Conservation (phyloP, 1,140 invertebrate species). For the Halotydeus destructor region DNA sequence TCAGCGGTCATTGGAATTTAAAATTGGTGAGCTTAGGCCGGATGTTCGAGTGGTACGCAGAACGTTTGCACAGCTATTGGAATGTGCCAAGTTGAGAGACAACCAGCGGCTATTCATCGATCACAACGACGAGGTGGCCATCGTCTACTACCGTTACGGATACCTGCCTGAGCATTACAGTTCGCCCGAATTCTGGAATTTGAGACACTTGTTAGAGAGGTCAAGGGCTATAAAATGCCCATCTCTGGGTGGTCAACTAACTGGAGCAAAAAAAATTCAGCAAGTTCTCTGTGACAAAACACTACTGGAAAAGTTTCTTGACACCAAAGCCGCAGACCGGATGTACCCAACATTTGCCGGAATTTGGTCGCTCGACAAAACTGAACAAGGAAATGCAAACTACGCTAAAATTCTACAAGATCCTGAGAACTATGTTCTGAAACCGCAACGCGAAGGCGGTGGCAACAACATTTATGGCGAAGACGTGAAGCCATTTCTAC, state of each 20-base stretch:
- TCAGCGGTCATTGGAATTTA: slow-evolving; percentile 68
- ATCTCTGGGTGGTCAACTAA: slow-evolving; percentile 50
- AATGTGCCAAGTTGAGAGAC: slow-evolving; percentile 9
- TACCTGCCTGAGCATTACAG: slow-evolving; percentile 71
- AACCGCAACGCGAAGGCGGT: slow-evolving; percentile 92
- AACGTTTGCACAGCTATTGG: slow-evolving; percentile 16
- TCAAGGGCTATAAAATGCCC: slow-evolving; percentile 85
- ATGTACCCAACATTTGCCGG: slow-evolving; percentile 59
- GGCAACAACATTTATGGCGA: slow-evolving; percentile 79
- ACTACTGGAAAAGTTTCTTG: slow-evolving; percentile 48
- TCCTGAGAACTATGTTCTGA: slow-evolving; percentile 72
- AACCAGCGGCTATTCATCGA: slow-evolving; percentile 10
- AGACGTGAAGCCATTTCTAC: slow-evolving; percentile 43
- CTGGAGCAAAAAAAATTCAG: slow-evolving; percentile 37
- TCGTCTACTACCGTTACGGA: slow-evolving; percentile 79
- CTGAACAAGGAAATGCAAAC: slow-evolving; percentile 48
- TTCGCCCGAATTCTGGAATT: slow-evolving; percentile 53
- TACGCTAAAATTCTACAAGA: slow-evolving; percentile 55
- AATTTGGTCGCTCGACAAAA: slow-evolving; percentile 52
- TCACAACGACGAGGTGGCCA: slow-evolving; percentile 58
- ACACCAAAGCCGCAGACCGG: slow-evolving; percentile 7
- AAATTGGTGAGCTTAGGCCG: slow-evolving; percentile 33
- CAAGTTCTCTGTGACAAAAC: slow-evolving; percentile 31
- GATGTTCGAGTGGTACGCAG: slow-evolving; percentile 14
- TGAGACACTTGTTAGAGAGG: slow-evolving; percentile 59